These are phyloP conservation scores for Brotogeris chrysoptera DNA, from an alignment of 2,797 vertebrate genomes.

Conservation along the genomic window DNA sequence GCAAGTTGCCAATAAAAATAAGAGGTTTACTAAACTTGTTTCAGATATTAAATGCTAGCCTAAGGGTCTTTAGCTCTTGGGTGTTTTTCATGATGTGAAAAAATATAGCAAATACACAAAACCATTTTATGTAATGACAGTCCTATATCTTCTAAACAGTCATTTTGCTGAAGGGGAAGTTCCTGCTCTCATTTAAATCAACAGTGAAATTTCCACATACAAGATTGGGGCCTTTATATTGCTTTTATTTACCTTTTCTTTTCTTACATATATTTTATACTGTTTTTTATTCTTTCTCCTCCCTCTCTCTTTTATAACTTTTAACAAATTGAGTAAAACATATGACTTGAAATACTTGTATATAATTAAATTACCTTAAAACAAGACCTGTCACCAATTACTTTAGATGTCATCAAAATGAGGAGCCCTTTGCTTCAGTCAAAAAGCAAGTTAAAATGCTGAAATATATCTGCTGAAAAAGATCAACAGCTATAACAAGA, in stretches of 20 bases:
- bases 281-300: neutral
- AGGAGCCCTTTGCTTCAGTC: neutral
- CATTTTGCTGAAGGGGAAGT: slow-evolving; percentile 13
- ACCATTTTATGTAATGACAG: slow-evolving; percentile 1
- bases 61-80: neutral
- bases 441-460: neutral
- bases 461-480: neutral
- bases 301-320: neutral
- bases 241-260: neutral
- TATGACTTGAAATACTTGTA: neutral
- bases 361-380: neutral
- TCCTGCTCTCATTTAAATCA: neutral
- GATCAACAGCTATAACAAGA: neutral
- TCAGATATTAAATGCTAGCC: slow-evolving; percentile 28
- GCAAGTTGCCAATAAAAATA: slow-evolving; percentile 6
- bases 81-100: neutral
- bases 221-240: neutral
- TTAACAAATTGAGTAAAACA: neutral
- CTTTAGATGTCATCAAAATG: neutral
- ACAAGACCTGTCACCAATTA: neutral
- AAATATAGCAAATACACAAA: neutral
- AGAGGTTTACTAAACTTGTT: slow-evolving; percentile 12
- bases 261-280: neutral
- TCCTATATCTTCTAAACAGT: neutral
- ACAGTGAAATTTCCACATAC: neutral